Evolutionary conservation across 2,797 vertebrate genomes (phyloP), one percentile per base, ranked within the genome.

Genomic region (Onychomys torridus): DNA sequence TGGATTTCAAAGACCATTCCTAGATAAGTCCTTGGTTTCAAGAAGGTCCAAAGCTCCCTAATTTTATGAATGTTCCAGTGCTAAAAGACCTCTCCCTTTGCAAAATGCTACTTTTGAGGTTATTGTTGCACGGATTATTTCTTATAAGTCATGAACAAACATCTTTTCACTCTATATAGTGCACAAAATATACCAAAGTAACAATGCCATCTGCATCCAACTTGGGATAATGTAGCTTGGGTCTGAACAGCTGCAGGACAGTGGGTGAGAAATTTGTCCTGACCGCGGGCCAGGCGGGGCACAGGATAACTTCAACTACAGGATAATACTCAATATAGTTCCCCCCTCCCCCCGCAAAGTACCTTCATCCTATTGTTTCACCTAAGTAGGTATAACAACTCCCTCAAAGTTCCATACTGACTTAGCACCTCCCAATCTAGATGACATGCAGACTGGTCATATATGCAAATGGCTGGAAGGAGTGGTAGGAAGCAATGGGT

Each of bases 31-130:
- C 49, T 2, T 7, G 57, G 3, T 57, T 75, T 29, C 25, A 57
- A 14, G 2, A 19, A 2, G 34, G 7, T 34, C n/a, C 6, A 23
- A 7, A 90, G 5, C 12, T 6, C 17, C 0, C 29, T 3, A 1
- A 78, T 9, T 86, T 43, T 23, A 59, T 19, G 55, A 69, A 46
- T 25, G 1, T 3, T 21, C 6, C 23, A 7, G 11, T 71, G 4
- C 19, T 59, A 3, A 63, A 88, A 32, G n/a, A 16, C 59, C 21
- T 14, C 1, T 25, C n/a, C 9, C 37, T 73, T 46, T 73, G 32
- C 11, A 73, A 34, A 89, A 78, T 52, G 2, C 21, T 46, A 65
- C 14, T 89, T 57, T 57, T 57, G 16, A 89, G 40, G 6, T 43
- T 34, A 34, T 21, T 32, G 9, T 1, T 65, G 2, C 16, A 25